A percentile compares a stretch with the other conserved stretches of the same genome.
Evolutionary conservation across 2,797 vertebrate genomes (phyloP).

Genomic region (Gymnodraco acuticeps): DNA sequence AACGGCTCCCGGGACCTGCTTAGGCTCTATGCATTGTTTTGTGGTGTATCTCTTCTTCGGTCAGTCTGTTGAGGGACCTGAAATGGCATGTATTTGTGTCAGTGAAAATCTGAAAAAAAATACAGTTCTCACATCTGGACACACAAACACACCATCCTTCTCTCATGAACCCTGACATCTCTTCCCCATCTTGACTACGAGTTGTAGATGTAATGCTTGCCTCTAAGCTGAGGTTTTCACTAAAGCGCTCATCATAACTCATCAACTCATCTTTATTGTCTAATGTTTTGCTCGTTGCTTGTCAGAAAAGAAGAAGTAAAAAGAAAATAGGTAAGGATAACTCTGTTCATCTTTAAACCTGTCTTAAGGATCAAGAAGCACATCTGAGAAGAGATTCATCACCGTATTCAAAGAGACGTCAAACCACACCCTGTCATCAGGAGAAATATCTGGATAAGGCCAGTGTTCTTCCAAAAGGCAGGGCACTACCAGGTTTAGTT

Average conservation of each 20-base stretch:
- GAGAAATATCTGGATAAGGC: conserved; percentile 36
- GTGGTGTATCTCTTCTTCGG: not conserved
- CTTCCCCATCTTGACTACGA: conserved; percentile 19
- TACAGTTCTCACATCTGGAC: not conserved
- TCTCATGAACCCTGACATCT: conserved; percentile 27
- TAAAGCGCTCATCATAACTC: conserved; percentile 29
- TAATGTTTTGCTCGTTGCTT: conserved; percentile 54
- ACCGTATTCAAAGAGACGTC: conserved; percentile 59
- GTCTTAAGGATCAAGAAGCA: conserved; percentile 53
- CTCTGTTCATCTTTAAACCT: conserved; percentile 57
- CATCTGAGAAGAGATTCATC: conserved; percentile 60
- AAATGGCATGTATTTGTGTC: conserved; percentile 4
- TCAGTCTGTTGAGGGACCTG: conserved; percentile 6
- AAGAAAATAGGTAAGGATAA: conserved; percentile 33
- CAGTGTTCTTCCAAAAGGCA: conserved; percentile 32
- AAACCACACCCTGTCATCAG: conserved; percentile 38
- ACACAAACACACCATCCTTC: conserved; percentile 2
- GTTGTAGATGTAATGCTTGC: conserved; percentile 35
- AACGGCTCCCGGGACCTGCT: too few species aligned
- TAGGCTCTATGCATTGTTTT: too few species aligned
- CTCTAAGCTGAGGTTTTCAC: conserved; percentile 20
- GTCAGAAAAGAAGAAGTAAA: conserved; percentile 41
- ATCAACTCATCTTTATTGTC: conserved; percentile 45
- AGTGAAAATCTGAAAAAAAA: conserved; percentile 4
- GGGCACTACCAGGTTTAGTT: conserved; percentile 17